Conservation (phyloP, 2,113 vertebrate genomes). For the Dipodomys stephensi region DNA sequence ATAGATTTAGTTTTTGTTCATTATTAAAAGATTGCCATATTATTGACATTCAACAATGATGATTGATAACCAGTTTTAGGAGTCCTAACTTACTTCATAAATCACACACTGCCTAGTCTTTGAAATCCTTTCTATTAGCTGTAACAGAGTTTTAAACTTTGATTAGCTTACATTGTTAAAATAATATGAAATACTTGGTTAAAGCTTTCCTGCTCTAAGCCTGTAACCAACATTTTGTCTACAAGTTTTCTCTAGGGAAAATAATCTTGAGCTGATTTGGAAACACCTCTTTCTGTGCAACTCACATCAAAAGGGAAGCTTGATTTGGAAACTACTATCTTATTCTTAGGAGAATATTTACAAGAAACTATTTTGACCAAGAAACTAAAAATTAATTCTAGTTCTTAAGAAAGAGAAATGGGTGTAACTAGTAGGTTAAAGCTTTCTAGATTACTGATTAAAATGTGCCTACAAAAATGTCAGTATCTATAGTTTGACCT, state of each 20-base stretch:
- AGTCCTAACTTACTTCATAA: neutral
- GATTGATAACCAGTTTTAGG: neutral
- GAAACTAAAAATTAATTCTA: slow-evolving; percentile 30
- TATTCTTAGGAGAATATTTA: slow-evolving; percentile 40
- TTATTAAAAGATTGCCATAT: neutral
- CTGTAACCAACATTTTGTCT: slow-evolving; percentile 2
- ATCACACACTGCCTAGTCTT: neutral
- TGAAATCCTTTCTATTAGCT: neutral
- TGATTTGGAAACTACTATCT: neutral
- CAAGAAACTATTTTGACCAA: slow-evolving; percentile 23
- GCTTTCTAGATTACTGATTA: slow-evolving; percentile 9
- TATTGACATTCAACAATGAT: slow-evolving; percentile 11
- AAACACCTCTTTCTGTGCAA: neutral
- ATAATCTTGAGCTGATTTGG: neutral
- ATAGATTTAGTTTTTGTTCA: slow-evolving; percentile 11
- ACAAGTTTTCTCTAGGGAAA: slow-evolving; percentile 7
- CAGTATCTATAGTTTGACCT: neutral
- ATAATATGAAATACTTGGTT: neutral
- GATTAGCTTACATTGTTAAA: neutral
- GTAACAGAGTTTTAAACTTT: neutral
- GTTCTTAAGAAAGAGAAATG: neutral
- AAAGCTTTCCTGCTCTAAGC: neutral
- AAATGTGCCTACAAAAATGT: neutral
- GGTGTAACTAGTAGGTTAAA: neutral
- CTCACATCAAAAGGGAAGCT: slow-evolving; percentile 4